phyloP scores from a whole-genome alignment of 2,113 vertebrate genomes.

The Syngnathoides biaculeatus region DNA sequence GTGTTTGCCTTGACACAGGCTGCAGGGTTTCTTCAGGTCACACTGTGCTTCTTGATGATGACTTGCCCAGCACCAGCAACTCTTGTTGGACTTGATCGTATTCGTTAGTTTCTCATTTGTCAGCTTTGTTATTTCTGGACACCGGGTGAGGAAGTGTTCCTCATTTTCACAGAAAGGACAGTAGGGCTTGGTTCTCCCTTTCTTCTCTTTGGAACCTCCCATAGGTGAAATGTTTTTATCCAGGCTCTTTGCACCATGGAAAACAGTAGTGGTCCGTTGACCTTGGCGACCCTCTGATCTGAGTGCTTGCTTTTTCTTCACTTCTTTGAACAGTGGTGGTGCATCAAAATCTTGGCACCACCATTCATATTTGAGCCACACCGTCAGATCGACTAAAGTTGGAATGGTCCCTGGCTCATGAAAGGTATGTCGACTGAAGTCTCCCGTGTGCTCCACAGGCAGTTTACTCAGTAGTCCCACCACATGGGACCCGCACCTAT shows the following conservation, averaged over 20 bases:
- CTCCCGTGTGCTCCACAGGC: not conserved
- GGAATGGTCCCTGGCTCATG: not conserved
- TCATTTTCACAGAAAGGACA: not conserved
- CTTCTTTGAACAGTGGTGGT: not conserved
- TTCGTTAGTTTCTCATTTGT: not conserved
- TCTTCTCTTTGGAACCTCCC: not conserved
- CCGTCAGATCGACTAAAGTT: not conserved
- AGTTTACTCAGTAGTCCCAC: conserved; percentile 12
- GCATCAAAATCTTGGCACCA: not conserved
- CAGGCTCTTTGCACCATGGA: not conserved
- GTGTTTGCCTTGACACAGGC: not conserved
- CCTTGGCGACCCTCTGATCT: not conserved
- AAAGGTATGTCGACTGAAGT: not conserved
- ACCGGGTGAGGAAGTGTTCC: no score
- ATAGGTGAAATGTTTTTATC: not conserved
- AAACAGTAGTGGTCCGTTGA: not conserved
- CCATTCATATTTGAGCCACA: not conserved
- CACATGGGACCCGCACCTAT: conserved; percentile 18
- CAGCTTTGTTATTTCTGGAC: not conserved
- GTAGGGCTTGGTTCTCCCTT: not conserved
- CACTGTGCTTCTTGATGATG: not conserved
- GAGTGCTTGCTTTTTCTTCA: not conserved
- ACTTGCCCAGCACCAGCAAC: fast-evolving
- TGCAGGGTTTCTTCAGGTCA: not conserved
- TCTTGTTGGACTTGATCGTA: no score